A percentile compares a stretch with the other conserved stretches of the same genome.
These are phyloP conservation scores for Ficedula albicollis DNA, from an alignment of 2,797 vertebrate species.

Conservation along the genomic window DNA sequence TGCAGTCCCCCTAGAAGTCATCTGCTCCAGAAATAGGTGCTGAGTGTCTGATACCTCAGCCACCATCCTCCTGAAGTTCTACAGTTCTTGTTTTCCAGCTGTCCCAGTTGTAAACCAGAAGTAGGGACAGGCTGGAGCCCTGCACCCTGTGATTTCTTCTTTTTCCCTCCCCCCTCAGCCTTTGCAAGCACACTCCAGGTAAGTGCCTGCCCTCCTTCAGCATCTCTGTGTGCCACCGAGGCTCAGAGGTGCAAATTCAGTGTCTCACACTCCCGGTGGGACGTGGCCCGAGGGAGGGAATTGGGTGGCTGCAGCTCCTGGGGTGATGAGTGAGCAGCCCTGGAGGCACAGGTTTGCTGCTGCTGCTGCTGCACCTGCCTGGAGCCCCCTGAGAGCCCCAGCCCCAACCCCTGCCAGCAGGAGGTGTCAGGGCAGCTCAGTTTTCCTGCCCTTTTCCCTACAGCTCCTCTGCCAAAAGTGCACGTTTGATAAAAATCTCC, in stretches of 20 bases:
- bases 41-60: background rate
- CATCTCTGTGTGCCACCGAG: background rate
- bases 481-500: background rate
- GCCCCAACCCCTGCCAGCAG: fast-evolving
- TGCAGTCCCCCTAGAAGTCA: background rate
- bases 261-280: conserved; percentile 31
- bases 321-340: background rate
- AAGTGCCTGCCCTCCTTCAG: background rate
- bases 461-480: background rate
- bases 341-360: background rate
- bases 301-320: background rate
- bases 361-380: background rate
- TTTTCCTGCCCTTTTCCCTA: background rate
- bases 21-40: background rate
- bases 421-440: background rate
- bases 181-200: background rate
- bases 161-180: background rate
- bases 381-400: background rate
- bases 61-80: background rate
- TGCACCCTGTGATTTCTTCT: background rate
- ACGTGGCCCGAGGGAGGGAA: background rate
- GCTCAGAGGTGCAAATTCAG: conserved; percentile 33
- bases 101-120: background rate
- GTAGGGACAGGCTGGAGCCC: background rate
- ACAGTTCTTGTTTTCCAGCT: background rate